Percentiles rank a stretch among this genome's conserved stretches.
phyloP scores from a whole-genome alignment of 2,888 invertebrate species.

The Hetaerina titia region DNA sequence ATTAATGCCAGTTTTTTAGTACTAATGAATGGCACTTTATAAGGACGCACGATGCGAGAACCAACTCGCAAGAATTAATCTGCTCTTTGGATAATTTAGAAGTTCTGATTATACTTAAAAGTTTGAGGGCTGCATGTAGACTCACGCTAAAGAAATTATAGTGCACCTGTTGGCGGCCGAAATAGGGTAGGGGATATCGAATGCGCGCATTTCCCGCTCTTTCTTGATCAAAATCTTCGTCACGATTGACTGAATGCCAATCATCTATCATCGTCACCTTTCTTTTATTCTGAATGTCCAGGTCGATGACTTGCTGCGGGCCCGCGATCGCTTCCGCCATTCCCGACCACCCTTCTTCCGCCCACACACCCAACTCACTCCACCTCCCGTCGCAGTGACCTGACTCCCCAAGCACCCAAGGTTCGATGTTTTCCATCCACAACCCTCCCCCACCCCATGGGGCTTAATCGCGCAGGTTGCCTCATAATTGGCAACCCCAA shows the following conservation, averaged over 20 bases:
- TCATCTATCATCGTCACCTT: neutral
- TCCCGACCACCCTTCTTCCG: neutral
- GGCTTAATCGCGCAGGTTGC: neutral
- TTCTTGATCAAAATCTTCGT: neutral
- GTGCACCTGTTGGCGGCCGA: too few species aligned
- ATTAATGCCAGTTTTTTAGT: too few species aligned
- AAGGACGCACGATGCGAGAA: too few species aligned
- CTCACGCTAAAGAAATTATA: too few species aligned
- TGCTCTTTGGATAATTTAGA: too few species aligned
- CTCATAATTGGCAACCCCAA: neutral
- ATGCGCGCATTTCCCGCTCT: neutral
- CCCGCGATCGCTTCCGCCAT: neutral
- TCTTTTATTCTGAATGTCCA: neutral
- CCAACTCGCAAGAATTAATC: too few species aligned
- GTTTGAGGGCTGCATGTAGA: too few species aligned
- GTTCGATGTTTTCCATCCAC: neutral
- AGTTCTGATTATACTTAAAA: too few species aligned
- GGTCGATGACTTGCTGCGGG: conserved; percentile 42
- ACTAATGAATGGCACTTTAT: too few species aligned
- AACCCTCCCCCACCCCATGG: neutral
- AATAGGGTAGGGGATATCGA: neutral
- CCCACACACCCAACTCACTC: neutral
- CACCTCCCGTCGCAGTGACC: neutral
- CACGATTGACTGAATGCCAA: neutral
- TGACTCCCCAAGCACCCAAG: neutral